Base-by-base conservation (phyloP, 2,797 vertebrate species). In the Alectoris magna region DNA sequence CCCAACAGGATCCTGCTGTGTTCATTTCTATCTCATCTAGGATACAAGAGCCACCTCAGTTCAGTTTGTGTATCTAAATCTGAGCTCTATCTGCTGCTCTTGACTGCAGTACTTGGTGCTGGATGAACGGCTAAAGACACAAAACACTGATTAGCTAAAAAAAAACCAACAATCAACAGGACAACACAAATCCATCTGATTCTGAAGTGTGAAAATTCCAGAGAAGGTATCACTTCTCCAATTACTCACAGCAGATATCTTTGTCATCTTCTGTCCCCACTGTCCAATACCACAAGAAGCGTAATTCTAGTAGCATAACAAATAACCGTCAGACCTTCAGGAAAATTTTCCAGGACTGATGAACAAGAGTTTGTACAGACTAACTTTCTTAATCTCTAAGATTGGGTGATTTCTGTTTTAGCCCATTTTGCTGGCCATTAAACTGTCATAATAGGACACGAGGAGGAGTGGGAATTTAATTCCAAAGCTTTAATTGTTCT, bases 401-500 rank as follows among this genome's bases (percentile, higher is more conserved):
- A 74, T 80, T 41, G 79, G 39, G 48, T 62, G 44, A 41, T 26
- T 84, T 56, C 86, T 63, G 84, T 70, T 21, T 58, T 13, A 85
- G 18, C 2, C 7, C 22, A 64, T 82, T 94, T 88, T 91, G 55
- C 63, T 84, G 44, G 36, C 73, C 58, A 63, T 90, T 90, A 82
- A 59, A 18, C 39, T 84, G 17, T n/a, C 27, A 59, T 58, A 80
- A 84, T 93, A 74, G 12, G 34, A 60, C 17, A 11, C 27, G 64
- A 49, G 48, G n/a, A 90, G 27, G 34, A 85, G 16, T 2, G 80
- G 38, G 15, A 60, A 74, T 85, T 24, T 77, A 53, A 89, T 89
- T 85, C 58, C 38, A 74, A 49, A 43, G 29, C 64, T 87, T 88
- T 91, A 91, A 44, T 93, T 95, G 87, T 94, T 77, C 51, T 64